Evolutionary conservation across 1,140 invertebrate genomes (phyloP).

Genomic region (Megalonaias nervosa): DNA sequence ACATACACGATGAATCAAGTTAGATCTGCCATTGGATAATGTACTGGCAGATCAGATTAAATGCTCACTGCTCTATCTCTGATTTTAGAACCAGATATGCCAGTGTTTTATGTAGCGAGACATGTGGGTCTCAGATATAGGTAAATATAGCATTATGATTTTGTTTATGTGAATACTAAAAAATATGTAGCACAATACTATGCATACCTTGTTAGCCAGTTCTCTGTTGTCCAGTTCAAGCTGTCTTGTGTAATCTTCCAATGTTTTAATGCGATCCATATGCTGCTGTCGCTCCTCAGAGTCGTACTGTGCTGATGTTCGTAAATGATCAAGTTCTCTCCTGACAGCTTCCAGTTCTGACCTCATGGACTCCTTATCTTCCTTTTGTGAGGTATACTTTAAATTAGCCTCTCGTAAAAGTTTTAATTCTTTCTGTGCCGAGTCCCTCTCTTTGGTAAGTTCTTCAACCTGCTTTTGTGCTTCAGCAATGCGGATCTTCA

Average conservation of each 20-base stretch:
- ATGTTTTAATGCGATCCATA: constrained; percentile 48
- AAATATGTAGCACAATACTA: too few species aligned
- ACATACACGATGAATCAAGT: too few species aligned
- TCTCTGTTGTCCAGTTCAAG: constrained; percentile 65
- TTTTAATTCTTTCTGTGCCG: constrained; percentile 25
- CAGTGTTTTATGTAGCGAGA: too few species aligned
- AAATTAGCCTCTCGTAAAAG: constrained; percentile 29
- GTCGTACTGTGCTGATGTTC: constrained; percentile 46
- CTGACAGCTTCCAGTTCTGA: constrained; percentile 44
- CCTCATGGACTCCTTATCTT: constrained; percentile 40
- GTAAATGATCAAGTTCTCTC: constrained; percentile 46
- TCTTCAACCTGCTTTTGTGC: constrained; percentile 33
- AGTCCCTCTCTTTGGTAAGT: constrained; percentile 31
- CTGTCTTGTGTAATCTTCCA: constrained; percentile 55
- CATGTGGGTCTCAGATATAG: too few species aligned
- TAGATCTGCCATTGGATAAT: too few species aligned
- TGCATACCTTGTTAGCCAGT: constrained; percentile 55
- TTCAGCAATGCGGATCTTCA: constrained; percentile 42
- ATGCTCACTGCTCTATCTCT: too few species aligned
- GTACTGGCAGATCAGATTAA: too few species aligned
- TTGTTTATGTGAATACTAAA: too few species aligned
- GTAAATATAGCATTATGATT: too few species aligned
- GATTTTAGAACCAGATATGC: too few species aligned
- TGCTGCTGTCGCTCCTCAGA: constrained; percentile 56
- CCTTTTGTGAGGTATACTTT: constrained; percentile 31